Base-by-base conservation (phyloP, 2,113 vertebrate species). In the Gasterosteus aculeatus region DNA sequence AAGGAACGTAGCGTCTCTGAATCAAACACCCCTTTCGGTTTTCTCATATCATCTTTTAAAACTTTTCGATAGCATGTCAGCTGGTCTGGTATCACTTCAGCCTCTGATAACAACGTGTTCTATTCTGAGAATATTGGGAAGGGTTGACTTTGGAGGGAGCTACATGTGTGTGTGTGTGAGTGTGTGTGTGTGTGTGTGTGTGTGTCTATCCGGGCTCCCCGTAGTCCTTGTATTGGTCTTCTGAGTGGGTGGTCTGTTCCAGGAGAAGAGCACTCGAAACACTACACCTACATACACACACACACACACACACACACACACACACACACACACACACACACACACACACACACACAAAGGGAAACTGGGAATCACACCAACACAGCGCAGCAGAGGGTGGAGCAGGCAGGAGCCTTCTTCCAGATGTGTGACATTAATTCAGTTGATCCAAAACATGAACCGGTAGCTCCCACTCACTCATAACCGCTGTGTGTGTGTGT, bases 381-480 rank as follows among this genome's bases (percentile, higher is more conserved):
- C 90, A 88, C 92, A 92, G 81, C 85, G 75, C 90, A 91, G 91
- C 87, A 68, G 90, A 91, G 89, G 88, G 92, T 90, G 90, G 89
- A 92, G 87, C 89, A 89, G 80, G 87, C 89, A 89, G 89, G 72
- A 92, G 89, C 89, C 88, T 82, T 89, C 87, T 90, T 93, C 91
- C 92, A 93, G 92, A 93, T 93, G 92, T 93, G 91, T 84, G 89
- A 91, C 90, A 91, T 92, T 91, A 91, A 92, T 90, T 92, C 87
- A 91, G 88, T 78, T 89, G 85, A 91, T 93, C 86, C 88, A 89
- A 89, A 93, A 93, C 92, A 93, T 91, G 92, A 92, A 92, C 88
- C 91, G 87, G 92, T 91, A 92, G 92, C 91, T 93, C 92, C 92
- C 91, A 91, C 92, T 93, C 91, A 90, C 88, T 92, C 88, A 84